Percentiles rank a stretch among this genome's conserved stretches.
These are phyloP conservation scores for Chrysoperla carnea DNA, from an alignment of 1,140 invertebrate species.

Conservation along the genomic window DNA sequence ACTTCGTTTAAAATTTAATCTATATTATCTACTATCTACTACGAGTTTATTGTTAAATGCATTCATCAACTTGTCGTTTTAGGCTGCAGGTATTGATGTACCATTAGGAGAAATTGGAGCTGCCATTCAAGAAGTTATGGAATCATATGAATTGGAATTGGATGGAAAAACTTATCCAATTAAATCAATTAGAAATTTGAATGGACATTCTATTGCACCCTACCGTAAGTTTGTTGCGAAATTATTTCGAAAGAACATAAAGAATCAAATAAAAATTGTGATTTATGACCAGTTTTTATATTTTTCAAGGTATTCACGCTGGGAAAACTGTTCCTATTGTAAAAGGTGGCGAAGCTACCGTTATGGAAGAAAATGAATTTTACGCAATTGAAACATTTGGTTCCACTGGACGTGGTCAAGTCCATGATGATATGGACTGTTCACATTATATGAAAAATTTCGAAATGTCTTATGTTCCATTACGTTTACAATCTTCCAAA, in stretches of 20 bases:
- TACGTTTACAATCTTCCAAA: conserved; percentile 69
- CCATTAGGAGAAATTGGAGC: conserved; percentile 94
- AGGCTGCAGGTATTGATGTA: conserved; percentile 89
- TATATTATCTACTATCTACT: too few species aligned
- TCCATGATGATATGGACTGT: conserved; percentile 98
- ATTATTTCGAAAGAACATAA: too few species aligned
- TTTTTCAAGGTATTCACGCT: conserved; percentile 72
- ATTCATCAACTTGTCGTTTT: conserved; percentile 7
- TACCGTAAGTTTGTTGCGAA: conserved; percentile 77
- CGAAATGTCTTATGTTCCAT: conserved; percentile 80
- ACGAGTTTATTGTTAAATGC: too few species aligned
- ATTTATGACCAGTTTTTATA: not conserved
- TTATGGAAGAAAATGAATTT: conserved; percentile 99
- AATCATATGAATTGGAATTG: conserved; percentile 95
- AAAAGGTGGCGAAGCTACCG: conserved; percentile 90
- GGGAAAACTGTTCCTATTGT: conserved; percentile 99
- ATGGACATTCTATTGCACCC: conserved; percentile 95
- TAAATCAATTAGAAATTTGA: conserved; percentile 95
- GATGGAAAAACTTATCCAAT: conserved; percentile 95
- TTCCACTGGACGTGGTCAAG: conserved; percentile 89
- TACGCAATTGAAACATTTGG: conserved; percentile 99
- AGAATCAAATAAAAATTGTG: not conserved
- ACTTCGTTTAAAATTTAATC: too few species aligned
- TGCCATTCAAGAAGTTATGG: conserved; percentile 98
- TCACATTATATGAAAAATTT: conserved; percentile 99